Evolutionary conservation across 2,113 vertebrate species (phyloP), one percentile per base, ranked within the genome.

Genomic region (Bufo gargarizans): DNA sequence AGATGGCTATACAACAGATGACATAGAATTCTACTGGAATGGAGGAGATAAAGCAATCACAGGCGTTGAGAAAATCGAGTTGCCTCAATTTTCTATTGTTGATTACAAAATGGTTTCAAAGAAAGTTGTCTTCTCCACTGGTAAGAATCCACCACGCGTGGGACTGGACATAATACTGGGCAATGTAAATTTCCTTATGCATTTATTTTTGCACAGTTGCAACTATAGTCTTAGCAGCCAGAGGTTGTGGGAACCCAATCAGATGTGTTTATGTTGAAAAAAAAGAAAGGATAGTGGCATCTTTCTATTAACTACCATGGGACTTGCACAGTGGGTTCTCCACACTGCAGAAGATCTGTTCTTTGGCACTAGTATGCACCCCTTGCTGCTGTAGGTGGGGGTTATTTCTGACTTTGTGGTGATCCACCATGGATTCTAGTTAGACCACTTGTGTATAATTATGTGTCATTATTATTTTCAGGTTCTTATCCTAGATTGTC

Each of bases 11-110:
- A 99, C 97, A 86, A 98, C 97, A 6, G 97, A 98, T 79, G 98
- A 99, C 93, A 98, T 98, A 82, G 96, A 98, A 91, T 99, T 99
- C 93, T 98, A 98, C 91, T 99, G 97, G 97, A 96, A 97, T 86
- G 97, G 97, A 90, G 95, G 94, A 87, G 94, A 96, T 43, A 95
- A 93, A 4, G 97, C 98, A 16, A 97, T 98, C 89, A 98, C 97
- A 0, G 97, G 97, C 74, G 97, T 99, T 85, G 96, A 93, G 90
- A 97, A 98, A 93, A 98, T 99, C 0, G 96, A 98, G 85, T 94
- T 99, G 90, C 97, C 98, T 8, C 97, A 99, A 83, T 99, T 99
- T 93, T 96, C 95, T 86, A 97, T 99, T 3, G 95, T 98, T 43
- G 96, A 99, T 92, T 98, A 98, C 94, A 96, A 97, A 90, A 97